phyloP scores from a whole-genome alignment of 2,888 invertebrate genomes.

The Frankliniella fusca region DNA sequence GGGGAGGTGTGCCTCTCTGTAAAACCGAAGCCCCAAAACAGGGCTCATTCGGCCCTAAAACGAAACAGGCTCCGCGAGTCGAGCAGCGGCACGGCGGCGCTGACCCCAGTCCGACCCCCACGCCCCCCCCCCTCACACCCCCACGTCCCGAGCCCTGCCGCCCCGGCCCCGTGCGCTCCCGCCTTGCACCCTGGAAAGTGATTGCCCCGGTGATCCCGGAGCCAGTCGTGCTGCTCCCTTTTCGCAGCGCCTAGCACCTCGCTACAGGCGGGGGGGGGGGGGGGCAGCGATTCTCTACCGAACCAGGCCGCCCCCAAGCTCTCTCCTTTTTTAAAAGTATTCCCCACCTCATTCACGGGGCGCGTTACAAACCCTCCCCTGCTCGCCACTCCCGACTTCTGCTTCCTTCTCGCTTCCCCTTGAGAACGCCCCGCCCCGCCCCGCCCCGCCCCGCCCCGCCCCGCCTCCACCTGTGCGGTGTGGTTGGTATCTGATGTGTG shows the following conservation, averaged over 20 bases:
- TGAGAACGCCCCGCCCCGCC: not conserved
- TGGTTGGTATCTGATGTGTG: not conserved
- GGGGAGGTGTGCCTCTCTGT: not conserved
- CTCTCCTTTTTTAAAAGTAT: no score
- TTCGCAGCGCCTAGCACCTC: not conserved
- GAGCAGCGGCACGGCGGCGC: not conserved
- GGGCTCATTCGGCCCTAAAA: not conserved
- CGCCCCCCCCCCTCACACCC: not conserved
- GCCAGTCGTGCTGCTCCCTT: no score
- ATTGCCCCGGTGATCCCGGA: no score
- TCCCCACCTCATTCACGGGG: no score
- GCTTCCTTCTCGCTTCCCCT: no score
- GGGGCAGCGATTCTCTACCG: not conserved
- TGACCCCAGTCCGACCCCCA: not conserved
- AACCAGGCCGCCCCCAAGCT: not conserved
- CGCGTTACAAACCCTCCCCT: no score
- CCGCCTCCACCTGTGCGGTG: not conserved
- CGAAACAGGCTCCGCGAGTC: not conserved
- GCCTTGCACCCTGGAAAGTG: not conserved
- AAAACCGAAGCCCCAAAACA: not conserved
- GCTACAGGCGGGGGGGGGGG: not conserved
- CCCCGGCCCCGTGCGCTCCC: not conserved
- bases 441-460: not conserved
- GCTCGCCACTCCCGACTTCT: no score
- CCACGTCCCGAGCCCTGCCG: not conserved